Evolutionary conservation across 2,888 invertebrate species (phyloP), one percentile per base, ranked within the genome.

Genomic region (Quadroppia sp.): DNA sequence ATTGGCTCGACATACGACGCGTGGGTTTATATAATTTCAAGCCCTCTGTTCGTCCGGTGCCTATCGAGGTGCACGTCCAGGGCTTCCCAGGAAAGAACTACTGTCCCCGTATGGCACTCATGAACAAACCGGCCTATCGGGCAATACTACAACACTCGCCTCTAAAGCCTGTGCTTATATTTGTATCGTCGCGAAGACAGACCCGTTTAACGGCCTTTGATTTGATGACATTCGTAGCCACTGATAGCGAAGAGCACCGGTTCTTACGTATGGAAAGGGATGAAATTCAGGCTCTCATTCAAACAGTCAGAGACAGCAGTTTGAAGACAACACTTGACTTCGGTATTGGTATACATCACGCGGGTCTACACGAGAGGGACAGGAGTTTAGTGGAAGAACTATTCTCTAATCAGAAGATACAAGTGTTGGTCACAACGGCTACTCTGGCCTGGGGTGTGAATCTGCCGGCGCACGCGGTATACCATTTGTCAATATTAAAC

Each of bases 291-390:
- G 88, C 87, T 32, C 79, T 85, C 56, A 81, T 84, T 73, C 74
- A 79, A 45, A 82, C 81, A 6, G 80, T 86, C 17, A 88, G 88
- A 77, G 99, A 99, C 80, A 87, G 89, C 4, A 97, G 96, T 84
- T 85, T 99, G 69, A 94, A 94, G 80, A 72, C 50, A 76, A 93
- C 94, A 0, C 85, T 99, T 28, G 90, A 94, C 0, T 99, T 98
- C 83, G 99, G 99, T 11, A 96, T 99, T 78, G 99, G 98, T 1
- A 88, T 99, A 79, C 99, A 99, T 85, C 99, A 99, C 84, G 99
- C 99, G 25, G 99, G 99, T 71, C 84, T 99, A 73, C 91, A 94
- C 78, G 97, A 98, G 78, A 87, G 88, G 75, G 99, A 99, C 82
- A 86, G 98, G 59, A 90, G 87, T 80, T 88, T 90, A 1, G 93